Evolutionary conservation across 2,113 vertebrate species (phyloP).

Genomic region (Amphiprion percula): DNA sequence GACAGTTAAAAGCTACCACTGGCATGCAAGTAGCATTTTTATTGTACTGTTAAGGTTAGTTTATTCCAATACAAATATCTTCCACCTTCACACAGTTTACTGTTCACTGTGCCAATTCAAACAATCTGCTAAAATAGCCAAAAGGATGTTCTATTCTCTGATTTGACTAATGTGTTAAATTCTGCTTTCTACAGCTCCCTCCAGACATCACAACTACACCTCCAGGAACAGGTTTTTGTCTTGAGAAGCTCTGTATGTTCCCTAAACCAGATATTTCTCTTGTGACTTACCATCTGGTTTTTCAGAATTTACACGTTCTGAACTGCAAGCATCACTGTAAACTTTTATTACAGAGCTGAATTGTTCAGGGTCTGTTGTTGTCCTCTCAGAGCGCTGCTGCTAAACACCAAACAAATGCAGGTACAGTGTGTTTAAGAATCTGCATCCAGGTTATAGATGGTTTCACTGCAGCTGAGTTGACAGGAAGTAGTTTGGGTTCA

Average conservation of each 20-base stretch:
- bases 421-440: conserved; percentile 15
- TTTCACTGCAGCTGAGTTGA: conserved; percentile 23
- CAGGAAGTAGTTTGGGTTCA: conserved; percentile 30
- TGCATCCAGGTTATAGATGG: conserved; percentile 29
- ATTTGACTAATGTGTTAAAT: conserved; percentile 6
- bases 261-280: neutral
- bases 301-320: conserved; percentile 2
- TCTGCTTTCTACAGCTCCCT: neutral
- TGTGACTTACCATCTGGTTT: neutral
- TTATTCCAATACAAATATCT: neutral
- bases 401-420: conserved; percentile 21
- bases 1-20: neutral
- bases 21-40: neutral
- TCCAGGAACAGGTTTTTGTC: conserved; percentile 5
- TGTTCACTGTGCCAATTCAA: neutral
- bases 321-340: conserved; percentile 18
- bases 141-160: conserved; percentile 6
- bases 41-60: neutral
- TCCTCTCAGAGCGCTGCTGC: conserved; percentile 3
- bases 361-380: conserved; percentile 20
- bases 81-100: neutral
- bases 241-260: neutral
- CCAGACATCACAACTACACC: neutral
- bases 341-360: conserved; percentile 19
- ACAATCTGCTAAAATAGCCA: neutral